Evolutionary conservation across 30 jellyfish, hydroid and myxozoan species (phyloP), one percentile per base, ranked within the genome.

Genomic region (Sanderia malayensis): DNA sequence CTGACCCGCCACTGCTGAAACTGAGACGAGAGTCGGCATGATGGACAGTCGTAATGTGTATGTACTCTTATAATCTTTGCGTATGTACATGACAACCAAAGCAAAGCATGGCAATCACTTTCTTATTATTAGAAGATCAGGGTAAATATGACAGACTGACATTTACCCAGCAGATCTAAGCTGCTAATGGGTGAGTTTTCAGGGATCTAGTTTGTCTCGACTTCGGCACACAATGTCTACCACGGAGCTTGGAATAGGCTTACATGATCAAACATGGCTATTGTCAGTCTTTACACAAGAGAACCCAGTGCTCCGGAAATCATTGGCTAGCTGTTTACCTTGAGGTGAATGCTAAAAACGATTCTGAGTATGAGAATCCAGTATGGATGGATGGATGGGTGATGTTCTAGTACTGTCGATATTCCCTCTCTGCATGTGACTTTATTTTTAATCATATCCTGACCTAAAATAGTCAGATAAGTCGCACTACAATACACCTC

Each of bases 251-350:
- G 71, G 44, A 47, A 32, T 63, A 30, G 49, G 80, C 25, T 13
- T 59, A 74, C 68, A 61, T 46, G 31, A 49, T 78, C 89, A 78
- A 78, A 78, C 52, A 78, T 55, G 46, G 22, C 27, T 25, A 30
- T 76, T 76, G 88, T 76, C 46, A 22, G 45, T 32, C 44, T 45
- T 46, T 45, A 63, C 79, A 65, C 88, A 49, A 20, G 67, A 57
- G 58, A 19, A 37, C 58, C 61, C 71, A 76, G 76, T 55, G 30
- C 62, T 76, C 88, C 88, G 88, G 88, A 76, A 76, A 76, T 76
- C 57, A 61, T 27, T 61, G 80, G 49, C 73, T 15, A 47, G 57
- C 32, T 28, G 79, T 76, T 76, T 76, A 47, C 64, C 24, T 31
- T 46, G 44, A 71, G 53, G 69, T 47, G 44, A 49, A 49, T 44